phyloP scores from a whole-genome alignment of 2,113 vertebrate genomes.

The Alosa alosa region DNA sequence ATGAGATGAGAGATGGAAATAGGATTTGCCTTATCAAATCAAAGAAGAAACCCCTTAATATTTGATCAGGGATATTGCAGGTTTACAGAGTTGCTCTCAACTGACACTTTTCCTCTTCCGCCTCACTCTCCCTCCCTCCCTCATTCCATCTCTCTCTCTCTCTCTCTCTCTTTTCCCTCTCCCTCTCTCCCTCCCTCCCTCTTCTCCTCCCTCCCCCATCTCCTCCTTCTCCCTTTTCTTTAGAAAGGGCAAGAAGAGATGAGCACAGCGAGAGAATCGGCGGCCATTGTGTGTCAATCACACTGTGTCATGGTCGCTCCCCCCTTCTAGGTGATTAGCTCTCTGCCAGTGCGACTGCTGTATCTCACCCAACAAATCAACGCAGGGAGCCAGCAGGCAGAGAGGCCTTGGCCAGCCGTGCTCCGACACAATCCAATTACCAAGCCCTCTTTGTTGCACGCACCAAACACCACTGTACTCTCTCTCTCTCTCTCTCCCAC shows the following conservation, averaged over 20 bases:
- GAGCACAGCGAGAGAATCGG: conserved; percentile 69
- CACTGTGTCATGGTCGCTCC: conserved; percentile 55
- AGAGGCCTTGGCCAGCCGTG: conserved; percentile 70
- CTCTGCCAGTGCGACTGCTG: conserved; percentile 72
- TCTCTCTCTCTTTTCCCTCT: conserved; percentile 35
- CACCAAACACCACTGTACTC: conserved; percentile 33
- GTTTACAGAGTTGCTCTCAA: conserved; percentile 48
- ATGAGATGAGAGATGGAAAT: background rate
- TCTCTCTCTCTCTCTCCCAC: background rate
- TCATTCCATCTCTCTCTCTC: conserved; percentile 33
- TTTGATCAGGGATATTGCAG: conserved; percentile 34
- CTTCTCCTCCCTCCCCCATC: conserved; percentile 34
- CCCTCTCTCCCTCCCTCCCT: conserved; percentile 22
- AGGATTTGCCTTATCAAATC: background rate
- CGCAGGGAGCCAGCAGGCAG: conserved; percentile 54
- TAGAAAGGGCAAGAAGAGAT: conserved; percentile 53
- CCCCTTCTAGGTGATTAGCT: conserved; percentile 74
- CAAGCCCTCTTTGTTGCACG: conserved; percentile 42
- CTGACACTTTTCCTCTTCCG: background rate
- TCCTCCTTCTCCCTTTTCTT: conserved; percentile 58
- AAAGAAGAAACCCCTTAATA: background rate
- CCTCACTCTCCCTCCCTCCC: conserved; percentile 25
- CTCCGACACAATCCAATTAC: conserved; percentile 53
- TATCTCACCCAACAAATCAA: conserved; percentile 72
- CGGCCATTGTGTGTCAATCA: conserved; percentile 80